Base-by-base conservation (phyloP, 2,113 vertebrate species). In the Sminthopsis crassicaudata region DNA sequence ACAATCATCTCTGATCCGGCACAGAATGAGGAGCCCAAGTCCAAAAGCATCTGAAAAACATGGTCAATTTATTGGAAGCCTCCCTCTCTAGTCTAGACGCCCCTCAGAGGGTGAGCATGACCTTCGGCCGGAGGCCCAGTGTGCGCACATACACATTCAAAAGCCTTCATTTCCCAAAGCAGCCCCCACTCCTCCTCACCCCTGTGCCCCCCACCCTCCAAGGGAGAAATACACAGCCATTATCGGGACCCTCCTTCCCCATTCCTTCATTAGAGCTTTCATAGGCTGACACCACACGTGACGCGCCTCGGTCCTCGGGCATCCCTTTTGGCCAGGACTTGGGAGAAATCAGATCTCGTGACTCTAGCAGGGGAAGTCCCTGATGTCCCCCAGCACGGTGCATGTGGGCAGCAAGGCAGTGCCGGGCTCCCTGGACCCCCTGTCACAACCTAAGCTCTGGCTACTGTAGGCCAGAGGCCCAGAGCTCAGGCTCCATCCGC, bases 161-260 rank as follows among this genome's bases (percentile, higher is more conserved):
- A 54, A 7, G 42, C 48, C 25, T 42, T 90, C 19, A 0, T 11
- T 53, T 53, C 54, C 42, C 89, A 25, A 42, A 67, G 93, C 51
- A 52, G 89, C 90, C 46, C 0, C 0, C 30, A 84, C 3, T 14
- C 30, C 19, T 48, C 54, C 42, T 4, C 0, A n/a, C 3, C 16
- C 52, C 27, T 1, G 0, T 0, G 11, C 19, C 10, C 2, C 0
- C 6, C 0, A 10, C 60, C n/a, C 53, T 51, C 1, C 0, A 67
- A 93, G 50, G 0, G 10, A 19, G 6, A 36, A 24, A 1, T 36
- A 60, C 11, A 4, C 60, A 67, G 60, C 4, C 14, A 30, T 67
- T 67, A 14, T 30, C 30, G 57, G 60, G 60, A 27, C 2, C 12
- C 19, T 53, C 11, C 5, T 0, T 0, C 9, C 91, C 2, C 50